Base-by-base conservation (phyloP, 2,888 invertebrate genomes). In the Theretra japonica region DNA sequence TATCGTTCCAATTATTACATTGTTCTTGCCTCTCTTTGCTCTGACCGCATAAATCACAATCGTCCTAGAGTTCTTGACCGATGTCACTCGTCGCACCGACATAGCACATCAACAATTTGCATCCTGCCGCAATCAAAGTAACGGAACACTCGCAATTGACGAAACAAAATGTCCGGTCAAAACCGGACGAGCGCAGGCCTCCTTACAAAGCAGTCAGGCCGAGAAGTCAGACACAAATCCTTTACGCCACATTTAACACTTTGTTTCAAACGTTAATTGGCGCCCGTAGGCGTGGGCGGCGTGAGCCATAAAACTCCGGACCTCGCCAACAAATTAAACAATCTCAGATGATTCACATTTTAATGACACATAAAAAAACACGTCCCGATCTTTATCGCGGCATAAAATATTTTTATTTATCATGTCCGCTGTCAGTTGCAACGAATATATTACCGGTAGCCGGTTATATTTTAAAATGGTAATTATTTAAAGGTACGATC, bases 381-480 rank as follows among this genome's bases (percentile, higher is more conserved):
- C 70, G 56, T 28, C 50, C 41, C 53, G 71, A 72, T 69, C 60
- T 59, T 65, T 56, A 62, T 72, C 72, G 68, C 56, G 60, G 69
- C 53, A 88, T 92, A 91, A 90, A 90, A 86, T 89, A 88, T 87
- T 90, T 92, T 91, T 90, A 90, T 92, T 90, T 89, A 89, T 92
- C 92, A 92, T 92, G 92, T 94, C 88, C 88, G 88, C 87, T 90
- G 93, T 92, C 93, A 88, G 90, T 88, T 90, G 89, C 91, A 93
- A 93, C 91, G 90, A 93, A 94, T 93, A 93, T 93, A 94, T 94
- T 92, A 92, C 92, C 93, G 84, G 94, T 93, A 94, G 94, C 93
- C 76, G 84, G 85, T 86, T 85, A 85, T 86, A 87, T 91, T 92
- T 92, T 91, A 89, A 91, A 89, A 90, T 88, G 90, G 92, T 92